Evolutionary conservation across 2,797 vertebrate species (phyloP), one percentile per base, ranked within the genome.

Genomic region (Threskiornis aethiopicus): DNA sequence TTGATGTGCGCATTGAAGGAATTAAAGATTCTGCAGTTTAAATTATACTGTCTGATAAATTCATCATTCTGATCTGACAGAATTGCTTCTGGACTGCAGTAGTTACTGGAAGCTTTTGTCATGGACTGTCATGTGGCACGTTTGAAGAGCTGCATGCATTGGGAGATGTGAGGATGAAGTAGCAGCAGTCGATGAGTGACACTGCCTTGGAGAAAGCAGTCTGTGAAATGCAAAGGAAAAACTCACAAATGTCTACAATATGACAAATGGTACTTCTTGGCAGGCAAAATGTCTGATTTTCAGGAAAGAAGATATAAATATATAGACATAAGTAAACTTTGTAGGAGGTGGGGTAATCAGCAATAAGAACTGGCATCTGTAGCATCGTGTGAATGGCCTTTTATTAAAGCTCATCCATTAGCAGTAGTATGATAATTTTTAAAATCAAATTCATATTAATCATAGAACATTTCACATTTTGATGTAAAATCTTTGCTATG

Each of bases 91-190:
- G 67, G 16, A 26, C 18, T 44, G 39, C 29, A 77, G 22, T 16
- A 44, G 49, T 86, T 88, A 70, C 69, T 67, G 70, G 73, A 89
- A 87, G 10, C 6, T 81, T 93, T 64, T 58, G 19, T 90, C 42
- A 46, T 1, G 4, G 18, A 10, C 35, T 9, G 19, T 10, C 39
- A 47, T 0, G 0, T 41, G 33, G 21, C 20, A 37, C 0, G 0
- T 65, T 75, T 70, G 82, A 80, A 71, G 57, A 58, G 10, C 12
- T 5, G 3, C 1, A 3, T 57, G 5, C 2, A 2, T 6, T 20
- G 77, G 51, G 20, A 83, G 37, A 39, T 5, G 5, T 5, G 8
- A 64, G 22, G 17, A 22, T 37, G 52, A 72, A 84, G 15, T 20
- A 26, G 25, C 44, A 90, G 57, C 28, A 47, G 37, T 11, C 0